Evolutionary conservation across 92 coral and sea anemone species (phyloP), one percentile per base, ranked within the genome.

Genomic region (Phenganax stokvisi): DNA sequence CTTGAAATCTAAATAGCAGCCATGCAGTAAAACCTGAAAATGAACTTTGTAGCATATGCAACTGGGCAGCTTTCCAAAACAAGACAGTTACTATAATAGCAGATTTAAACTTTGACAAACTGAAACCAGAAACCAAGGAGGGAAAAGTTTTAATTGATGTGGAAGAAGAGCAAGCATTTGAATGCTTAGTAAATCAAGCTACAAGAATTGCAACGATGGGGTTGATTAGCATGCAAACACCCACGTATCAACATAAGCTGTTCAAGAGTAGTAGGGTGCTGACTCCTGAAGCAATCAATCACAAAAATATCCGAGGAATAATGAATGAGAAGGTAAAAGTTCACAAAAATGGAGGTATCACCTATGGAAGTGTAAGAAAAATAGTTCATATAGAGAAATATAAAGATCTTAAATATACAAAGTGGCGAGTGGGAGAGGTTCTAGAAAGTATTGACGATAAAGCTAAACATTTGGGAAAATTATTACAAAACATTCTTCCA

Each of bases 401-500:
- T 27, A 69, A 66, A 28, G 79, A 77, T 47, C 83, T 77, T 67
- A 54, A 25, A 8, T 52, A 58, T 25, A 74, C 84, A 25, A 67
- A 84, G 30, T 84, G 84, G 88, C 84, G 80, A 66, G 88, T 85
- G 54, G 84, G 84, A 16, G 83, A 84, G 31, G 77, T 68, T 5
- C 70, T 84, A 16, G 77, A 76, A 44, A 57, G 31, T 10, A 0
- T 75, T 47, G 88, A 80, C 52, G 85, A 85, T 57, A 64, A 85
- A 64, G 69, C 66, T 56, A 13, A 61, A 10, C 80, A 4, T 8
- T 81, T 57, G 66, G 80, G 75, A 15, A 65, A 17, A 59, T 83
- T 73, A 44, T 27, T 73, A 75, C 25, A 81, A 69, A 54, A 60
- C 56, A 76, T 16, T 57, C 25, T 20, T 20, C 25, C 25, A 20